phyloP scores from a whole-genome alignment of 2,797 vertebrate species.

The Chanos chanos region DNA sequence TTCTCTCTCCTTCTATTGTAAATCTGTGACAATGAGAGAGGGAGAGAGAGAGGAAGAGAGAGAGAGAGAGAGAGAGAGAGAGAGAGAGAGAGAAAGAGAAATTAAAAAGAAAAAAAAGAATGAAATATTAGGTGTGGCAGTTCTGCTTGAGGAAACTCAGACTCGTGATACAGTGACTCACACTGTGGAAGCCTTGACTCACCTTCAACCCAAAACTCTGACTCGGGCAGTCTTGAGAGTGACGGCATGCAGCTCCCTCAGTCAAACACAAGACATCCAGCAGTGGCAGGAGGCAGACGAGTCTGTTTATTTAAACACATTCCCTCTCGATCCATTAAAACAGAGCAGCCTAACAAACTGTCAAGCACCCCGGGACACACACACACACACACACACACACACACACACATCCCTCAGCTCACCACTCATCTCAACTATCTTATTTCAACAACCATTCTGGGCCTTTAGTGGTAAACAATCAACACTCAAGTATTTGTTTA shows the following conservation, averaged over 20 bases:
- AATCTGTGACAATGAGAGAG: conserved; percentile 1
- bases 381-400: not conserved
- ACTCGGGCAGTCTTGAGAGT: too few species aligned
- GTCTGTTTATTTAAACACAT: conserved; percentile 26
- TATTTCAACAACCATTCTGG: too few species aligned
- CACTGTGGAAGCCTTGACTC: too few species aligned
- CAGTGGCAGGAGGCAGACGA: not conserved
- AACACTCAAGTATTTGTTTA: too few species aligned
- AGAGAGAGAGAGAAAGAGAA: conserved; percentile 40
- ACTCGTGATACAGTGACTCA: too few species aligned
- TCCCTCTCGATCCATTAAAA: conserved; percentile 11
- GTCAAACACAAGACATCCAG: not conserved
- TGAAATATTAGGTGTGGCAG: too few species aligned
- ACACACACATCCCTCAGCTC: not conserved
- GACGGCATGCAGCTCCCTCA: conserved; percentile 1
- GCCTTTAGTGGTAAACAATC: too few species aligned
- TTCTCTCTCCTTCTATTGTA: conserved; percentile 39
- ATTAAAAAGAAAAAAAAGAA: conserved; percentile 40
- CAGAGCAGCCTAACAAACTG: not conserved
- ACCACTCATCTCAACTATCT: not conserved
- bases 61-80: conserved; percentile 32
- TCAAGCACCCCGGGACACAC: too few species aligned
- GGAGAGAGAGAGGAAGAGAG: not conserved
- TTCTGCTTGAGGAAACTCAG: too few species aligned
- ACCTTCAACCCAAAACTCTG: too few species aligned